These are phyloP conservation scores for Erythrolamprus reginae DNA, from an alignment of 2,113 vertebrate species.

Conservation along the genomic window DNA sequence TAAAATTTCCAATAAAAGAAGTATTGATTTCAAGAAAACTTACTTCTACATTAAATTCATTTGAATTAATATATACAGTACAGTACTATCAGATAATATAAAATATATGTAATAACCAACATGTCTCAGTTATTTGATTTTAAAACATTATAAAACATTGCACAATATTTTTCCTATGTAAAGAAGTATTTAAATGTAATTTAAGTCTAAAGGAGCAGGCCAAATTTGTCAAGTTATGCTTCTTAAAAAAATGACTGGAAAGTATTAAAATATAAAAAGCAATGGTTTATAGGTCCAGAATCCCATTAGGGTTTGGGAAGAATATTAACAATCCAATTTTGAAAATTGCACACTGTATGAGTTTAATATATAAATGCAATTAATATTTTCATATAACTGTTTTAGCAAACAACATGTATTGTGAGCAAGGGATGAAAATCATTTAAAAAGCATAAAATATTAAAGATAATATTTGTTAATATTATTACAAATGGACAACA, in stretches of 20 bases:
- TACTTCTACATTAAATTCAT: background rate
- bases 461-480: background rate
- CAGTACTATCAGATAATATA: background rate
- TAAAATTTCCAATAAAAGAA: background rate
- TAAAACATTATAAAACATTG: background rate
- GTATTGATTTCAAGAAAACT: background rate
- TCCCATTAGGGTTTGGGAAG: background rate
- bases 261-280: background rate
- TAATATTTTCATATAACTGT: background rate
- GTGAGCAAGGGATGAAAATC: background rate
- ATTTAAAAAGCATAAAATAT: background rate
- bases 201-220: background rate
- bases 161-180: background rate
- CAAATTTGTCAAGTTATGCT: background rate
- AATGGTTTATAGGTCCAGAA: background rate
- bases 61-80: background rate
- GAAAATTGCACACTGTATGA: background rate
- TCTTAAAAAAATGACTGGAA: conserved; percentile 11
- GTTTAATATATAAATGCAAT: background rate
- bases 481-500: background rate
- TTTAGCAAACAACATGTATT: background rate
- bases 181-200: conserved; percentile 20
- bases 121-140: background rate
- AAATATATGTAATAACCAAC: background rate
- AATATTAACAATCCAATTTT: background rate